A percentile compares a stretch with the other conserved stretches of the same genome.
Conservation (phyloP, 2,113 vertebrate species). For the Falco punctatus region DNA sequence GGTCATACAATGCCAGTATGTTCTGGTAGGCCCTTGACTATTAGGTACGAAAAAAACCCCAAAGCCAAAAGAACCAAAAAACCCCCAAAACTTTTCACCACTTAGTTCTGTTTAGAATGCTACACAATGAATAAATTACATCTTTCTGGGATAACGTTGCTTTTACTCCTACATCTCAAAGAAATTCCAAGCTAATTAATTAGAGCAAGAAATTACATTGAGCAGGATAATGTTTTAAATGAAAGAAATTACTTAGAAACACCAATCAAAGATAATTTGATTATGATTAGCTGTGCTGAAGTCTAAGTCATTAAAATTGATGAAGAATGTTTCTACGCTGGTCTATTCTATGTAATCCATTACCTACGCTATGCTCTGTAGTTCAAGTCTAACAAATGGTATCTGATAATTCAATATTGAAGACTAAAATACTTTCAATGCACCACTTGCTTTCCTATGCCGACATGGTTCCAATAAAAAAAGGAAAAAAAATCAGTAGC, state of each 20-base stretch:
- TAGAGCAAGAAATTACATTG: slow-evolving; percentile 65
- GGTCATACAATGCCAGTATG: slow-evolving; percentile 47
- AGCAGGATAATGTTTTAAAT: slow-evolving; percentile 62
- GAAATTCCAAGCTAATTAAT: slow-evolving; percentile 69
- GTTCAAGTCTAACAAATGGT: slow-evolving; percentile 57
- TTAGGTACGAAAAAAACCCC: not conserved
- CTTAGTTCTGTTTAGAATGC: slow-evolving; percentile 45
- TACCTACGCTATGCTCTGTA: slow-evolving; percentile 65
- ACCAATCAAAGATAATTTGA: slow-evolving; percentile 67
- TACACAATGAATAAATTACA: slow-evolving; percentile 45
- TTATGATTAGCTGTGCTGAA: slow-evolving; percentile 65
- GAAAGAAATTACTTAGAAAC: slow-evolving; percentile 64
- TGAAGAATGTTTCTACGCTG: slow-evolving; percentile 55
- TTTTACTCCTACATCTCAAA: slow-evolving; percentile 47
- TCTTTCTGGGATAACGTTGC: slow-evolving; percentile 35
- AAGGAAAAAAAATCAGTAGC: slow-evolving; percentile 21
- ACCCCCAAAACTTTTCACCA: not conserved
- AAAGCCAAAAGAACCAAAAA: not conserved
- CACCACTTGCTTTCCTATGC: slow-evolving; percentile 46
- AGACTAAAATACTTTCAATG: slow-evolving; percentile 47
- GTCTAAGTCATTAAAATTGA: slow-evolving; percentile 62
- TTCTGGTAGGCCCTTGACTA: slow-evolving; percentile 15
- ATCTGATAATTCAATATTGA: slow-evolving; percentile 51
- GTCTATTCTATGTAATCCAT: slow-evolving; percentile 66
- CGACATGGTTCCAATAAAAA: not conserved